A percentile compares a stretch with the other conserved stretches of the same genome.
Conservation (phyloP, 2,113 vertebrate genomes). For the Sinocyclocheilus rhinocerous region DNA sequence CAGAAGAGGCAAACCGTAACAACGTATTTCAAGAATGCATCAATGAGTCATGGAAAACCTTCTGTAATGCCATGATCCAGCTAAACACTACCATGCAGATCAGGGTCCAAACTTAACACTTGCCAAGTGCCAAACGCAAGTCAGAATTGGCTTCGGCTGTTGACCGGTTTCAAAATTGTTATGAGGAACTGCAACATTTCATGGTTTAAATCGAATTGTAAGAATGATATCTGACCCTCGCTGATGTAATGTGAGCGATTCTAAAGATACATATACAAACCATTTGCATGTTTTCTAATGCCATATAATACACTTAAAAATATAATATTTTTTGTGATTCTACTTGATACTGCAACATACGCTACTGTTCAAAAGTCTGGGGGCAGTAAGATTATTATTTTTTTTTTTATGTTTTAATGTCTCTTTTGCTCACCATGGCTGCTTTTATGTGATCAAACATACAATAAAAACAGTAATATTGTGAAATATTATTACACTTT, state of each 20-base stretch:
- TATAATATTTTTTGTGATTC: no score
- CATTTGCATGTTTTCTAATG: no score
- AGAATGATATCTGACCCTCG: background rate
- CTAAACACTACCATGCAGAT: background rate
- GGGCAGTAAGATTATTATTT: no score
- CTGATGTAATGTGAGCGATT: background rate
- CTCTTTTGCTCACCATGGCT: no score
- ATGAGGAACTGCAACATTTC: background rate
- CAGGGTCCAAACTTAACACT: background rate
- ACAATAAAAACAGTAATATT: no score
- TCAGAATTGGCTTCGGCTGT: background rate
- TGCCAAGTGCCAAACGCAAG: background rate
- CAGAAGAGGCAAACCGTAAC: slow-evolving; percentile 10
- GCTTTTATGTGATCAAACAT: no score
- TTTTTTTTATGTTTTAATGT: no score
- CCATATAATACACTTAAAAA: no score
- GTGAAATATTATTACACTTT: no score
- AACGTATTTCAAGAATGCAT: slow-evolving; percentile 10
- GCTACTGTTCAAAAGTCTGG: background rate
- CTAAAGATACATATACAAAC: background rate
- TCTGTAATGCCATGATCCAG: slow-evolving; percentile 2
- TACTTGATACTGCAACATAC: background rate
- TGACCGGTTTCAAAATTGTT: background rate
- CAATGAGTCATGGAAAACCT: slow-evolving; percentile 25
- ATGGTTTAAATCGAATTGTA: background rate